Evolutionary conservation across 2,797 vertebrate genomes (phyloP).

Genomic region (Myoxocephalus aenaeus): DNA sequence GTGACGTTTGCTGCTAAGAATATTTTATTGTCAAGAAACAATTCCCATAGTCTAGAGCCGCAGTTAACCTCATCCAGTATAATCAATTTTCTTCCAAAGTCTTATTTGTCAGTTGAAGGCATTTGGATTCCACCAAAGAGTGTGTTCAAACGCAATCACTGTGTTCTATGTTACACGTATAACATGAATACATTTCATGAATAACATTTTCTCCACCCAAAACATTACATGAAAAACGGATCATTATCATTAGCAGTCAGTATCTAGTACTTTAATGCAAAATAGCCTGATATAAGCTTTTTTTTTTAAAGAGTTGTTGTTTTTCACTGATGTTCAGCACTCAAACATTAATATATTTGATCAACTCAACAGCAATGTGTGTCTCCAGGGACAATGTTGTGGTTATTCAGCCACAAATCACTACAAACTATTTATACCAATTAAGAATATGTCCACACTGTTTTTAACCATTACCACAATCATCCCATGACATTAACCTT

Average conservation of each 20-base stretch:
- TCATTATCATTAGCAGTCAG: background rate
- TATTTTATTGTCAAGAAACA: conserved; percentile 1
- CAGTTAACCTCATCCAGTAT: conserved; percentile 2
- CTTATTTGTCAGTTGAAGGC: background rate
- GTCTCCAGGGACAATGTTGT: background rate
- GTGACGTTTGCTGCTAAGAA: background rate
- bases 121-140: conserved; percentile 7
- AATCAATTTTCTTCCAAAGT: background rate
- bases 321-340: conserved; percentile 5
- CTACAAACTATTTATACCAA: background rate
- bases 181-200: background rate
- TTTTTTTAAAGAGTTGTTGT: background rate
- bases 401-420: conserved; percentile 2
- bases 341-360: background rate
- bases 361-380: background rate
- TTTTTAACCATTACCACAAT: too few relatives aligned
- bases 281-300: background rate
- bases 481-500: background rate
- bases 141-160: background rate
- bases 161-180: background rate
- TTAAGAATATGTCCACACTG: background rate
- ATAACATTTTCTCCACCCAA: background rate
- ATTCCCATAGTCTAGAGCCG: background rate
- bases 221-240: background rate
- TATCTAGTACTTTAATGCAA: background rate